These are phyloP conservation scores for Resseliella maxima DNA, from an alignment of 2,888 invertebrate genomes.

Conservation along the genomic window DNA sequence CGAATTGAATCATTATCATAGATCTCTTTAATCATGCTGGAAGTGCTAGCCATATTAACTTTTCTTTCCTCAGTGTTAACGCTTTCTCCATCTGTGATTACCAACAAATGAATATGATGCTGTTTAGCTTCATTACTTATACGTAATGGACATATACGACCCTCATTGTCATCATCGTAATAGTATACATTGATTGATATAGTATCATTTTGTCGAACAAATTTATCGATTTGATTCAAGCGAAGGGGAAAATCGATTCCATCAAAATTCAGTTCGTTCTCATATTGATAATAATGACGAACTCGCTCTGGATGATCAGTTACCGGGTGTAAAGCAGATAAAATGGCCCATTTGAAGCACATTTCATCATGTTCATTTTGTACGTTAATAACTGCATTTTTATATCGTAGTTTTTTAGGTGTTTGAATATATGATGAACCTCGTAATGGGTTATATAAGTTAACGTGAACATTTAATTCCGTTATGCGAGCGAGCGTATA, in stretches of 20 bases:
- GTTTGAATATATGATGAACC: slow-evolving; percentile 26
- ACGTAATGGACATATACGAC: slow-evolving; percentile 39
- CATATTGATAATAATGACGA: slow-evolving; percentile 47
- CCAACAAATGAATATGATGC: slow-evolving; percentile 32
- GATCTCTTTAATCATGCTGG: not conserved
- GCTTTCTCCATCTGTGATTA: not conserved
- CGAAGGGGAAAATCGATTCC: slow-evolving; percentile 37
- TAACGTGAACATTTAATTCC: slow-evolving; percentile 27
- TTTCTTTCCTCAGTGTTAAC: not conserved
- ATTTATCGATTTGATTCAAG: slow-evolving; percentile 32
- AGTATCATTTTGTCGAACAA: slow-evolving; percentile 22
- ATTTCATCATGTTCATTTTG: slow-evolving; percentile 23
- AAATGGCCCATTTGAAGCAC: slow-evolving; percentile 39
- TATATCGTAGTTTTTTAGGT: slow-evolving; percentile 32
- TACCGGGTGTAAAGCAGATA: slow-evolving; percentile 31
- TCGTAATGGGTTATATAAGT: slow-evolving; percentile 30
- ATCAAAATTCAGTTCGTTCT: slow-evolving; percentile 42
- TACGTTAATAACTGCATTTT: slow-evolving; percentile 28
- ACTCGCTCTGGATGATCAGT: slow-evolving; percentile 1
- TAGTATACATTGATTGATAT: slow-evolving; percentile 20
- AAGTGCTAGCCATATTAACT: slow-evolving; percentile 2
- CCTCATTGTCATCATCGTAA: slow-evolving; percentile 39
- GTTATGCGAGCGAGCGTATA: slow-evolving; percentile 27
- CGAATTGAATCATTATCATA: slow-evolving; percentile 15
- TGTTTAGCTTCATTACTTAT: slow-evolving; percentile 23